Percentiles rank a stretch among this genome's conserved stretches.
phyloP scores from a whole-genome alignment of 2,888 invertebrate genomes.

The Archaeoteleia sp. region DNA sequence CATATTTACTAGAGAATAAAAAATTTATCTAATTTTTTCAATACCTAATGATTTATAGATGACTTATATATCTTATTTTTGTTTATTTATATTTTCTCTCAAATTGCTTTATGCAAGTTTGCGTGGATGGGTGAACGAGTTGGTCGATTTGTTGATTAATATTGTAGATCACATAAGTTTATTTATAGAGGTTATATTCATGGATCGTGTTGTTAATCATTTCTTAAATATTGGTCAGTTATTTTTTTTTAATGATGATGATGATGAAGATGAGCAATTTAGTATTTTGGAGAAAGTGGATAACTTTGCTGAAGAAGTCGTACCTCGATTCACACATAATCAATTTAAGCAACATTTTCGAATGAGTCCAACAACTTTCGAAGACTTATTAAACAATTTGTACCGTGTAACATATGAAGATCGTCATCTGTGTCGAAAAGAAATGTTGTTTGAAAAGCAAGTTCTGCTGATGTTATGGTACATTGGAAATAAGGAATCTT shows the following conservation, averaged over 20 bases:
- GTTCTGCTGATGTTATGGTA: constrained; percentile 3
- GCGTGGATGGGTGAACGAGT: too few relatives aligned
- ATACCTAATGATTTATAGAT: too few relatives aligned
- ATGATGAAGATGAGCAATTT: neutral
- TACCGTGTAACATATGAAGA: neutral
- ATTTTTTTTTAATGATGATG: constrained; percentile 8
- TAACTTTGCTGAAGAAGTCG: constrained; percentile 11
- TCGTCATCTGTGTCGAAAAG: neutral
- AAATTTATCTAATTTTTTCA: too few relatives aligned
- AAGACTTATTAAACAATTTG: constrained; percentile 4
- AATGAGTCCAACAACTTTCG: constrained; percentile 4
- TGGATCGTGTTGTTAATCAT: too few relatives aligned
- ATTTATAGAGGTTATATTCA: too few relatives aligned
- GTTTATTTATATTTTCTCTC: too few relatives aligned
- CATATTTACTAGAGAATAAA: too few relatives aligned
- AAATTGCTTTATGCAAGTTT: too few relatives aligned
- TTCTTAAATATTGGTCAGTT: too few relatives aligned
- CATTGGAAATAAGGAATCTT: constrained; percentile 5
- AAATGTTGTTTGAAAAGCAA: constrained; percentile 8
- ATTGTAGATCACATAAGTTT: too few relatives aligned
- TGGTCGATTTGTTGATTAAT: too few relatives aligned
- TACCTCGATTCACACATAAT: neutral
- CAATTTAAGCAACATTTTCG: constrained; percentile 13
- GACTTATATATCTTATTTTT: too few relatives aligned
- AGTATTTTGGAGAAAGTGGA: constrained; percentile 5